phyloP scores from a whole-genome alignment of 2,113 vertebrate species.

The Muntiacus muntjak region DNA sequence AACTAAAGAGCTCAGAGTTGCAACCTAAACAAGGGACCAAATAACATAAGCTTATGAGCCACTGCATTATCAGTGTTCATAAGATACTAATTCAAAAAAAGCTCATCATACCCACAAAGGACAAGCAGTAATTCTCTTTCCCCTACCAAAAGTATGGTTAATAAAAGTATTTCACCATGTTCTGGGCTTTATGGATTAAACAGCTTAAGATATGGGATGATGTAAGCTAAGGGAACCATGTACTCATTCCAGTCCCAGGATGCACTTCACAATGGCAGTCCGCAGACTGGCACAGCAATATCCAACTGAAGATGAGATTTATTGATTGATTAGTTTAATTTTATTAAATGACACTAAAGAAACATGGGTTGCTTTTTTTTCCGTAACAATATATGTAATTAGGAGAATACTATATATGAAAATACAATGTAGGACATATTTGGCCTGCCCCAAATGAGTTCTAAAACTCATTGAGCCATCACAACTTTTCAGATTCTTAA shows the following conservation, averaged over 20 bases:
- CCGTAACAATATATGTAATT: constrained; percentile 65
- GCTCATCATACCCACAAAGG: constrained; percentile 59
- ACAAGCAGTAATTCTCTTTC: constrained; percentile 65
- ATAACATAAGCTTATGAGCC: constrained; percentile 54
- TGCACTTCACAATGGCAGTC: constrained; percentile 44
- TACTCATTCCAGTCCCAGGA: constrained; percentile 13
- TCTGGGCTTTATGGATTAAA: constrained; percentile 66
- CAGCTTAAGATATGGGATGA: constrained; percentile 21
- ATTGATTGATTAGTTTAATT: constrained; percentile 84
- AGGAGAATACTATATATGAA: constrained; percentile 46
- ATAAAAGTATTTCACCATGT: constrained; percentile 68
- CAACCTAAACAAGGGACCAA: constrained; percentile 56
- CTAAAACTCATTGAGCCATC: neutral
- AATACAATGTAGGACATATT: constrained; percentile 54
- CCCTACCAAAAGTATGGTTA: constrained; percentile 54
- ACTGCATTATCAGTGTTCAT: constrained; percentile 65
- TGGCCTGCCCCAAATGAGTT: constrained; percentile 55
- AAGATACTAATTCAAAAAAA: constrained; percentile 69
- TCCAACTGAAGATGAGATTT: constrained; percentile 67
- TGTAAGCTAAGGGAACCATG: constrained; percentile 59
- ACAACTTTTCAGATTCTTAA: neutral
- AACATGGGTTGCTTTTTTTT: neutral
- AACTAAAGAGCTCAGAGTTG: constrained; percentile 57
- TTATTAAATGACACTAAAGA: constrained; percentile 77
- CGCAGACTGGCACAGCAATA: constrained; percentile 64